These are phyloP conservation scores for Dicentrarchus labrax DNA, from an alignment of 2,113 vertebrate genomes.

Conservation along the genomic window DNA sequence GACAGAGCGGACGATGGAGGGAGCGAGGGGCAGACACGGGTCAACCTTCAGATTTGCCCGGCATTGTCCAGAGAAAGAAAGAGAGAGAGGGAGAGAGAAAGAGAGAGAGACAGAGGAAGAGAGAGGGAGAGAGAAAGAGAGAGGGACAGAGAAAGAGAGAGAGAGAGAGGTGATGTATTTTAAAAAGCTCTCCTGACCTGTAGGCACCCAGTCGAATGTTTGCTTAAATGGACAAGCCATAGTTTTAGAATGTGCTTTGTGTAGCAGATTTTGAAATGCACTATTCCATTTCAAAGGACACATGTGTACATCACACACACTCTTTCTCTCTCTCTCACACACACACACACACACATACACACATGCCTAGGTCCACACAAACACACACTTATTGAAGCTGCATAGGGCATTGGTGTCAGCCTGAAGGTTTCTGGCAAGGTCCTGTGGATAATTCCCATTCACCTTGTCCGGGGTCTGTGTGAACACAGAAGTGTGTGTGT, in stretches of 20 bases:
- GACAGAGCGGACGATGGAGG: conserved; percentile 47
- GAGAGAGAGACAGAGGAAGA: conserved; percentile 25
- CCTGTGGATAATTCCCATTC: conserved; percentile 83
- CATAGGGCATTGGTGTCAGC: conserved; percentile 77
- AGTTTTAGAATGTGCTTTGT: conserved; percentile 84
- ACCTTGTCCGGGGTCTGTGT: conserved; percentile 73
- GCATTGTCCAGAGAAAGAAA: conserved; percentile 37
- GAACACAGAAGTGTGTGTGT: conserved; percentile 32
- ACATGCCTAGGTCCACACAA: conserved; percentile 1
- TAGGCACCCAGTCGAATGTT: conserved; percentile 65
- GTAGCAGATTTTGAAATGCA: conserved; percentile 82
- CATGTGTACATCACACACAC: conserved; percentile 54
- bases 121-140: conserved; percentile 33
- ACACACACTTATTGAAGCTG: conserved; percentile 53
- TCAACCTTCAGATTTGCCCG: conserved; percentile 80
- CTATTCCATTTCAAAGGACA: conserved; percentile 81
- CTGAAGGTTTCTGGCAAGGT: conserved; percentile 83
- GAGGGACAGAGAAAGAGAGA: conserved; percentile 26
- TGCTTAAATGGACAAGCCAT: conserved; percentile 79
- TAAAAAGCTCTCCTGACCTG: conserved; percentile 84
- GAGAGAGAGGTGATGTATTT: conserved; percentile 79
- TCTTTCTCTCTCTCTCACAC: background rate
- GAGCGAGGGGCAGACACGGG: conserved; percentile 43
- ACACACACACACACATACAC: conserved; percentile 28
- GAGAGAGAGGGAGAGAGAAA: conserved; percentile 36